Base-by-base conservation (phyloP, 1,140 invertebrate species). In the Atta texana region DNA sequence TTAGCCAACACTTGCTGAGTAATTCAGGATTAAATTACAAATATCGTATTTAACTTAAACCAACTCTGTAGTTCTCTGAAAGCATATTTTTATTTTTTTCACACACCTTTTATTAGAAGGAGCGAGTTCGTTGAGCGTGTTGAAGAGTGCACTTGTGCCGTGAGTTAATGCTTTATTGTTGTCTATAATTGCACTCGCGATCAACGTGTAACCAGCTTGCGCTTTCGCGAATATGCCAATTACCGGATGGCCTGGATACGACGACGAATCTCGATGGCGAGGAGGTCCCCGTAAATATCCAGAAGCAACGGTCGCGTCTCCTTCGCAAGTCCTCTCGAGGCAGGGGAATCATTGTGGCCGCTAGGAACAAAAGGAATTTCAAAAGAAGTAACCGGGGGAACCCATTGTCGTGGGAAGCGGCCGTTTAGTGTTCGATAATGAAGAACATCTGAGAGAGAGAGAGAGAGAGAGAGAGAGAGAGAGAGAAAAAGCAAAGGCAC, bases 371-470 rank as follows among this genome's bases (percentile, higher is more conserved):
- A 90, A 89, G 88, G 61, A 77, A 89, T 89, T 89, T 89, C 82
- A 72, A 64, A 86, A 78, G 74, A 86, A 86, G 85, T 86, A 81
- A 57, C 78, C 75, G 82, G 69, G 59, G 77, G 74, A 78, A 57
- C 75, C 77, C 55, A 87, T 87, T 87, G 85, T 87, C 77, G 77
- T 64, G 55, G 86, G 88, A 77, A 75, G 81, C 85, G 80, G 59
- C 75, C 86, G 89, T 90, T 90, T 90, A 90, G 34, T 61, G 89
- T 34, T 88, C 86, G 89, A 87, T 90, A 90, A 90, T 86, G 89
- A 88, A 88, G 80, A 78, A 84, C 87, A 85, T 85, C 51, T 76
- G 59, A 49, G 61, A 44, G 31, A 39, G 28, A 59, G 21, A 53
- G 51, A 61, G n/a, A 74, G 53, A 49, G 61, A 49, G 21, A 53